Base-by-base conservation (phyloP, 2,113 vertebrate genomes). In the Aegithalos caudatus region DNA sequence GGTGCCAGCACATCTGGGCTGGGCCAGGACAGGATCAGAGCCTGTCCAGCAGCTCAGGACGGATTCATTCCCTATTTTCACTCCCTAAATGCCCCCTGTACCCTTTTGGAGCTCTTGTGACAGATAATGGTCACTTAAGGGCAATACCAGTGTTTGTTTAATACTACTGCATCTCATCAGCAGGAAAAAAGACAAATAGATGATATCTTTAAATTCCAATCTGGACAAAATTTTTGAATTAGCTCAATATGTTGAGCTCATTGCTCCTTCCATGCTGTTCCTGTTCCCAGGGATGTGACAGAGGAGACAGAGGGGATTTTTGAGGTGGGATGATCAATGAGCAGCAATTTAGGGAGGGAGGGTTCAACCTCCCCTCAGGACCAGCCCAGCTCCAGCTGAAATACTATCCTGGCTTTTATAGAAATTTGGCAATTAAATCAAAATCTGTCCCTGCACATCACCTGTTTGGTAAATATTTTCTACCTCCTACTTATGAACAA, bases 231-330 rank as follows among this genome's bases (percentile, higher is more conserved):
- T 31, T 12, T 44, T 47, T 79, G 27, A 17, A 47, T 77, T 51
- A 62, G 42, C 31, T 86, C 42, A 8, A 0, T 44, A 8, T 18
- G 42, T 62, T 33, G 7, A 58, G 40, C 18, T 57, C 1, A 0
- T 47, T 40, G 35, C 35, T 24, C 53, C 50, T 56, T 38, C 60
- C 35, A 31, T 7, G 17, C 31, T 79, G 66, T 42, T 28, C 29
- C 40, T 50, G 24, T 38, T 45, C 20, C 4, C 71, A 8, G 47
- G 37, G 35, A 25, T 9, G 60, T 37, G 60, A 45, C 50, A 79
- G 78, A 40, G 57, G 40, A 37, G 42, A 23, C 62, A 35, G 50
- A 47, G 14, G 15, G 48, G 27, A 44, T 73, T 66, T 51, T 12
- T 3, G 6, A 57, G 48, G 21, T 72, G 66, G 35, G 23, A 33